Evolutionary conservation across 2,797 vertebrate genomes (phyloP), one percentile per base, ranked within the genome.

Genomic region (Cyprinella venusta): DNA sequence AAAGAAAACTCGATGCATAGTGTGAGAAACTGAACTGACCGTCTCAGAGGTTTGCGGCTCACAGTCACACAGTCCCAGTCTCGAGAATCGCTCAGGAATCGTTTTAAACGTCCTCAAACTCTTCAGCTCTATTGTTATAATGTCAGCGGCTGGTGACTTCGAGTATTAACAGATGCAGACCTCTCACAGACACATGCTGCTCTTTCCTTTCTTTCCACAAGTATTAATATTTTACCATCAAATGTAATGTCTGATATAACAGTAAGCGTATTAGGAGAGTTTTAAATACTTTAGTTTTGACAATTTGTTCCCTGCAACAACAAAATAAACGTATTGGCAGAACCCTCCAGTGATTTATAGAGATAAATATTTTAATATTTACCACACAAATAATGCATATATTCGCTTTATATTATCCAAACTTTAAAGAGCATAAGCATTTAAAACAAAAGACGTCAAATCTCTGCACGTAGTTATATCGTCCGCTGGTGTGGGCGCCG

Each of bases 101-200:
- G 50, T 84, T 92, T 94, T 92, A 91, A 90, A 92, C 92, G 89
- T 79, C 65, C 81, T 70, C 68, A 82, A 72, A 71, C 80, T 50
- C 90, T 89, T 79, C 26, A 82, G 48, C 45, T 84, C 70, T 78
- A 90, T 93, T 94, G 92, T 94, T 87, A 84, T 2, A 21, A 79
- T 90, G 93, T 92, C 93, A 93, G 89, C 91, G 92, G 92, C 91
- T 92, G 89, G 90, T 94, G 94, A 88, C 87, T 54, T 74, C 82
- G 80, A 33, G 4, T 84, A 86, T 85, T 92, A 92, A 91, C 93
- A 94, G 52, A 52, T 91, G 91, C 92, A 94, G 88, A 85, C 83
- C 90, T 87, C 83, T 94, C 91, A 90, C 77, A 85, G 77, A 77
- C 94, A 95, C 91, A 90, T 94, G 92, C 87, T 80, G 24, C 87